A percentile compares a stretch with the other conserved stretches of the same genome.
Evolutionary conservation across 37 sponge, comb jelly and placozoan genomes (phyloP).

Genomic region (Cladorhizidae sp.): DNA sequence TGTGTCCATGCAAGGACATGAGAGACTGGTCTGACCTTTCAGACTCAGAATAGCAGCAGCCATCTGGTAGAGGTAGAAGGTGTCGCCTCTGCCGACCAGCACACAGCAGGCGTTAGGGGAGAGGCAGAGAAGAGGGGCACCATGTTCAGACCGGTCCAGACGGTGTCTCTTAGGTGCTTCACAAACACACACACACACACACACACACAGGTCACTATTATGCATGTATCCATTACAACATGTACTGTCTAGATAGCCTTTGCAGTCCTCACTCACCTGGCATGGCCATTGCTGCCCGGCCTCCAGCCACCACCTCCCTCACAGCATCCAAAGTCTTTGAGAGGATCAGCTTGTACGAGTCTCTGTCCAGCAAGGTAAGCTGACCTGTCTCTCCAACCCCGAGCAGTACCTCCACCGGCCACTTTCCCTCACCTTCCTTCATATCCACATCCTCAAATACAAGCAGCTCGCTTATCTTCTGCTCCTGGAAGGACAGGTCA

Average conservation of each 20-base stretch:
- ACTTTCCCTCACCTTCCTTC: conserved; percentile 27
- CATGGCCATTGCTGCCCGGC: neutral
- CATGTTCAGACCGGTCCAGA: neutral
- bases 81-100: conserved; percentile 11
- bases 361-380: conserved; percentile 24
- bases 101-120: conserved; percentile 63
- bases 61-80: conserved; percentile 6
- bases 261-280: neutral
- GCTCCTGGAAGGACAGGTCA: conserved; percentile 20
- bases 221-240: neutral
- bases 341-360: conserved; percentile 8
- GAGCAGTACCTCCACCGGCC: conserved; percentile 43
- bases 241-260: neutral
- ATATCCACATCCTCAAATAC: conserved; percentile 20
- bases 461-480: conserved; percentile 31
- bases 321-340: neutral
- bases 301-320: neutral
- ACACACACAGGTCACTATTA: neutral
- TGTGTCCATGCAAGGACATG: too few relatives aligned
- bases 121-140: conserved; percentile 20
- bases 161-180: too few relatives aligned
- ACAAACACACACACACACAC: too few relatives aligned
- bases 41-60: conserved; percentile 17
- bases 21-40: too few relatives aligned
- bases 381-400: neutral